Base-by-base conservation (phyloP, 2,888 invertebrate species). In the Philopedon plagiatum region DNA sequence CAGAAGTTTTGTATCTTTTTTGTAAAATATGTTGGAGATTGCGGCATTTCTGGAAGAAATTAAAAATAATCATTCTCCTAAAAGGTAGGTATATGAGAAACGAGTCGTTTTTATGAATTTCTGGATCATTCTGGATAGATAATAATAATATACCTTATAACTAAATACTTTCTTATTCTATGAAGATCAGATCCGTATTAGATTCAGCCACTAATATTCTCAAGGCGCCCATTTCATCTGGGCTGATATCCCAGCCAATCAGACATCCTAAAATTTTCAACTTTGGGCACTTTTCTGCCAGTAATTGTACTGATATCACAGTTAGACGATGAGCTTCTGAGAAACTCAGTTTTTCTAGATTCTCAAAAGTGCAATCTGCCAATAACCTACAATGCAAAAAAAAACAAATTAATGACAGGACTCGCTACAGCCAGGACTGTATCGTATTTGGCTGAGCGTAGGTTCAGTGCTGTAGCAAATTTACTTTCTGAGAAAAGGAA, bases 321-420 rank as follows among this genome's bases (percentile, higher is more conserved):
- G 92, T 90, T 26, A 92, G 85, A 57, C 89, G 89, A 7, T 90
- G 89, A 0, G 92, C 92, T 79, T 90, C 87, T 1, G 91, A 91
- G 76, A 92, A 90, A 91, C 91, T 91, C 67, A 92, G 85, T 70
- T 90, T 90, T 85, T 92, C 92, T 44, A 92, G 85, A 71, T 87
- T 84, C 32, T 87, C 85, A 79, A 92, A 91, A 76, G 90, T 89
- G 81, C 90, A 87, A 58, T 91, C 89, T 15, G 90, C 89, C 75
- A 92, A 87, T 81, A 92, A 87, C 80, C 92, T 90, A 60, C 34
- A 73, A 67, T n/a, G n/a, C n/a, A n/a, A 39, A 15, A 39, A 39
- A 13, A n/a, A 1, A 13, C 11, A 13, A n/a, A 15, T 13, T 2
- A 39, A 13, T 5, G 13, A 5, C n/a, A n/a, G n/a, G n/a, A n/a